Conservation (phyloP, 1,140 invertebrate genomes). For the Liolophura sinensis region DNA sequence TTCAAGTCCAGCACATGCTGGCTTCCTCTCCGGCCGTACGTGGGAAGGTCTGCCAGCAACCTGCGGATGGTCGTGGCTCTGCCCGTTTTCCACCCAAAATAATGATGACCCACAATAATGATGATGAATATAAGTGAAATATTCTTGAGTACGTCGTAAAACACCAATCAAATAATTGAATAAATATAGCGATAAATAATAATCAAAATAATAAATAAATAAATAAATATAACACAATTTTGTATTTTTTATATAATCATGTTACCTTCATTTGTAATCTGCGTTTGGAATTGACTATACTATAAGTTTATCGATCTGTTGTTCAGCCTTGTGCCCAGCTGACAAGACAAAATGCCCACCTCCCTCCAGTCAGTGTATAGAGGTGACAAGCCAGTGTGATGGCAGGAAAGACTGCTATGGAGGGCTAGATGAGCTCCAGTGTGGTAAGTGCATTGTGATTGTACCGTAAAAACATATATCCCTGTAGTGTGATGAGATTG, state of each 20-base stretch:
- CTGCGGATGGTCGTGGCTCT: no score
- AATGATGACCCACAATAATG: no score
- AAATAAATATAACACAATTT: background rate
- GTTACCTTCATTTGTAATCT: no score
- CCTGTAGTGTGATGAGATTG: background rate
- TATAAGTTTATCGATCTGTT: background rate
- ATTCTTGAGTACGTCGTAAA: background rate
- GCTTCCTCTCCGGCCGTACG: no score
- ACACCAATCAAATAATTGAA: background rate
- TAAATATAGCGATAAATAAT: background rate
- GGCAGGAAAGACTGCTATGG: conserved; percentile 54
- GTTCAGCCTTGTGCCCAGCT: conserved; percentile 25
- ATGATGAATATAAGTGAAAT: no score
- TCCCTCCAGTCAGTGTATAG: conserved; percentile 50
- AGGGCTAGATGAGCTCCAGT: conserved; percentile 57
- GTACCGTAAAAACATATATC: background rate
- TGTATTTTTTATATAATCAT: background rate
- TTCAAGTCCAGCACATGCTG: no score
- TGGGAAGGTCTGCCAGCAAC: no score
- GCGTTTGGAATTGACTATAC: no score
- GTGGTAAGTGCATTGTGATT: conserved; percentile 41
- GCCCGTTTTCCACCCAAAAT: no score
- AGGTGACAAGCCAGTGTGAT: conserved; percentile 48
- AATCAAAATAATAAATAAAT: background rate
- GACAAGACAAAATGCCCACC: conserved; percentile 29